Percentiles rank a stretch among this genome's conserved stretches.
Evolutionary conservation across 2,113 vertebrate species (phyloP).

Genomic region (Aptenodytes patagonicus): DNA sequence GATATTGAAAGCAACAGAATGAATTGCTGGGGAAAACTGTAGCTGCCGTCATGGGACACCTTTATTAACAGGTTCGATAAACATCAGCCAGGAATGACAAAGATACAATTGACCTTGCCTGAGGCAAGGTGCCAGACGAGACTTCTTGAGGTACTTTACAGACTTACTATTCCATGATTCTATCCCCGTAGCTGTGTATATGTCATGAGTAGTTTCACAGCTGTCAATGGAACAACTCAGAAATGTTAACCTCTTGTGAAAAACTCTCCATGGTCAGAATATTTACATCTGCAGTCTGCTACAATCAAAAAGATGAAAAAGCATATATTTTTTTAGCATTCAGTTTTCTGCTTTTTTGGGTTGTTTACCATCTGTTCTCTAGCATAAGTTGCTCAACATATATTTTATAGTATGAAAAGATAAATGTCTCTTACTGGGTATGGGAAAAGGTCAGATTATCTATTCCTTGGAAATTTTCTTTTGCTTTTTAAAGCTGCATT

Average conservation of each 20-base stretch:
- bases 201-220: neutral
- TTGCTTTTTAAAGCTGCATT: neutral
- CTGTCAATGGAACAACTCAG: neutral
- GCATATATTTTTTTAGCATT: neutral
- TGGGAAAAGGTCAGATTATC: neutral
- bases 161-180: neutral
- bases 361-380: neutral
- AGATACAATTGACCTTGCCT: conserved; percentile 1
- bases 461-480: neutral
- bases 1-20: neutral
- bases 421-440: neutral
- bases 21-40: neutral
- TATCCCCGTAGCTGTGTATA: neutral
- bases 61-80: neutral
- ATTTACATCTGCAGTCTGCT: neutral
- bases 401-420: neutral
- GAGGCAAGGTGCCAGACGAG: neutral
- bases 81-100: neutral
- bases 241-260: neutral
- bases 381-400: neutral
- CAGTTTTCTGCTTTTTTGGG: neutral
- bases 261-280: neutral
- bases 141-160: neutral
- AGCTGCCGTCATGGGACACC: neutral
- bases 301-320: neutral